Conservation (phyloP, 2,888 invertebrate species). For the Chrysolina oricalcia region DNA sequence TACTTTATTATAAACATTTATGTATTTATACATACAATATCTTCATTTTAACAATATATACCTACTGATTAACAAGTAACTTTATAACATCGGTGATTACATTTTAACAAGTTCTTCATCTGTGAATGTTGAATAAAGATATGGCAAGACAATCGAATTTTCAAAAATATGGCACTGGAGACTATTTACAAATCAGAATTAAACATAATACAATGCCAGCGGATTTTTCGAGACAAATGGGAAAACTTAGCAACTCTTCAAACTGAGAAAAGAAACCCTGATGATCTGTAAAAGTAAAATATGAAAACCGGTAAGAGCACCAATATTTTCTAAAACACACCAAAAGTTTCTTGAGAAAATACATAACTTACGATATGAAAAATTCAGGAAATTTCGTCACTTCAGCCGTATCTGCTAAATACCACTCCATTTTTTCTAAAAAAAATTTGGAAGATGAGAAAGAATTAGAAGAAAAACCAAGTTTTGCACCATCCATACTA, state of each 20-base stretch:
- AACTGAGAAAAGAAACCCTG: too few relatives aligned
- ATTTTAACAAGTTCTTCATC: conserved; percentile 42
- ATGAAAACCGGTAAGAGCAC: too few relatives aligned
- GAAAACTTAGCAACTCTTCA: not conserved
- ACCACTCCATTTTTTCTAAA: too few relatives aligned
- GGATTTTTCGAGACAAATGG: not conserved
- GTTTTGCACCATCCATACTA: too few relatives aligned
- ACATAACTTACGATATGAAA: too few relatives aligned
- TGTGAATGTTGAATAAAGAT: conserved; percentile 42
- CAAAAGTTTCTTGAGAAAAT: too few relatives aligned
- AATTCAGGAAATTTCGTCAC: too few relatives aligned
- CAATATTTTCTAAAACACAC: too few relatives aligned
- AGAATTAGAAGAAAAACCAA: too few relatives aligned
- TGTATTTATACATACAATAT: conserved; percentile 55
- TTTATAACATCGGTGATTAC: conserved; percentile 47
- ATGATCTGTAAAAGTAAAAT: too few relatives aligned
- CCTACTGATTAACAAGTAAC: conserved; percentile 46
- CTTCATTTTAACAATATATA: conserved; percentile 54
- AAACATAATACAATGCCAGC: not conserved
- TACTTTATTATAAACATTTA: conserved; percentile 56
- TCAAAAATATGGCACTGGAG: conserved; percentile 59
- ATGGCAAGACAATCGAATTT: conserved; percentile 58
- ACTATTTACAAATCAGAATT: conserved; percentile 38
- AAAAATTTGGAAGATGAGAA: too few relatives aligned
- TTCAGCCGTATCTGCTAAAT: too few relatives aligned